Base-by-base conservation (phyloP, 2,888 invertebrate genomes). In the Ectropis crepuscularia region DNA sequence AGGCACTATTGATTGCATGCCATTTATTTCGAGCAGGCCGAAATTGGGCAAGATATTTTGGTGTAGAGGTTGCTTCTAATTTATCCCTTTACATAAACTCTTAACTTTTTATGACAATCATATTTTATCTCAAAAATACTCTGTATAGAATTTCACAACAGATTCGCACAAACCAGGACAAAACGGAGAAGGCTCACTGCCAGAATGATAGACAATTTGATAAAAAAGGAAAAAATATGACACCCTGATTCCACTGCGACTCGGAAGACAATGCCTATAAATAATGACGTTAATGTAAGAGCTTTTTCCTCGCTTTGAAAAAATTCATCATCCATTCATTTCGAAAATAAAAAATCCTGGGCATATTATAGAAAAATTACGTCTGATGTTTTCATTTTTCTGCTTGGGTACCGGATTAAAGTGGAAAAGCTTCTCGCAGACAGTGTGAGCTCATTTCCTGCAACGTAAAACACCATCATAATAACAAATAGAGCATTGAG, bases 401-500 rank as follows among this genome's bases (percentile, higher is more conserved):
- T 79, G 72, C 74, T 75, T 75, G 70, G 69, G 71, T 75, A 75
- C 71, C 70, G 75, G 76, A 80, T 83, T 80, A 79, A 77, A 81
- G 71, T 80, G 75, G 76, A 75, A 79, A 78, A 79, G 71, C 78
- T 73, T 76, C 76, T 76, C 75, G 72, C 75, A 74, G 79, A 77
- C 80, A 77, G 79, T 78, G 78, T 77, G 80, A 79, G 80, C 80
- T 82, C 81, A 85, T 86, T 86, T 85, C 82, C 84, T 84, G 82
- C 78, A 77, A 79, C 78, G 81, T 81, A 82, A 82, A 85, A 80
- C 79, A 80, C 78, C 75, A 77, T 76, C 79, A 80, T 82, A 76
- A 82, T 80, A 84, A 83, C 83, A 85, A 87, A 86, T 85, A 85
- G 81, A 84, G 86, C 84, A 85, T 82, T 83, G 81, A 82, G 51